Base-by-base conservation (phyloP, 2,797 vertebrate species). In the Strix occidentalis region DNA sequence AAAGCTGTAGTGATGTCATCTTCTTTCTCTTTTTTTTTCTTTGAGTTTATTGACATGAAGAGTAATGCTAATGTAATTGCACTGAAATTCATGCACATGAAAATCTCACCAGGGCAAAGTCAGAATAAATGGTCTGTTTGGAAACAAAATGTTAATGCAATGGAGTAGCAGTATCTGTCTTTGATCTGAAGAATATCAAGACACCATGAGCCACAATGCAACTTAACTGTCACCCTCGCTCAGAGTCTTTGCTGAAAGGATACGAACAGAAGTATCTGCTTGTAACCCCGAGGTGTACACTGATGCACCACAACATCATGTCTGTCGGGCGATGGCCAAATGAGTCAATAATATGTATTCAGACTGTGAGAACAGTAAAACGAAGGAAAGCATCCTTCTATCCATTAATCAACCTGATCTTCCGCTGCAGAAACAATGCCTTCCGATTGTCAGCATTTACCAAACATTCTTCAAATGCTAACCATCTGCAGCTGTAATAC, bases 401-500 rank as follows among this genome's bases (percentile, higher is more conserved):
- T 33, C 95, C 95, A 93, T 92, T 88, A 60, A 97, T 94, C 96
- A 89, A 43, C 75, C 90, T 37, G 96, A 13, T 81, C 78, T 58
- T 66, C 61, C 35, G 46, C 84, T 21, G 39, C 29, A 41, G 84
- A 87, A 90, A 94, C 91, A 91, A 88, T 39, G 92, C 89, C 90
- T 78, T 20, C 68, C 84, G 43, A 96, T 57, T n/a, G 95, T 37
- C 75, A 28, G 79, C 84, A 15, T 71, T 90, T 79, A 83, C 75
- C 96, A 64, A 83, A 68, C 96, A 97, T 94, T 87, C 96, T 90
- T 97, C 96, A 96, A 48, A 8, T 54, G 69, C 95, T 95, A 97
- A 96, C 93, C 95, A 95, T 97, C 97, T 96, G 93, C 94, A 95
- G 97, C 96, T 97, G 95, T 71, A 93, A 94, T 74, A 95, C 97